Evolutionary conservation across 2,113 vertebrate species (phyloP).

Genomic region (Serranochromis macrocephalus): DNA sequence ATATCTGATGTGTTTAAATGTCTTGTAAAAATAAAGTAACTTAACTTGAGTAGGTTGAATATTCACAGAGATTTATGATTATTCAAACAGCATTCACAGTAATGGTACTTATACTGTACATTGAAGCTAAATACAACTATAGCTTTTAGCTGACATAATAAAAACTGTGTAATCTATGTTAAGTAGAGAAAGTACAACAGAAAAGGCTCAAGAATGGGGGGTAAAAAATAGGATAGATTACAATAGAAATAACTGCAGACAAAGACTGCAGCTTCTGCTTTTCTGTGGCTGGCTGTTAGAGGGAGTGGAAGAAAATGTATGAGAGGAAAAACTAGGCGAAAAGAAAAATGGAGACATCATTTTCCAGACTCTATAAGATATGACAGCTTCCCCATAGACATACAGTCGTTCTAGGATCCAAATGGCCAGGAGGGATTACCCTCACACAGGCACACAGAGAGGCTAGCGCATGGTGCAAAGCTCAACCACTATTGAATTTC

Average conservation of each 20-base stretch:
- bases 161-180: not conserved
- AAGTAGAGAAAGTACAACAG: not conserved
- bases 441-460: conserved; percentile 24
- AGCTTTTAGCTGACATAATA: not conserved
- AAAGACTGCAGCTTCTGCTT: not conserved
- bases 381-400: not conserved
- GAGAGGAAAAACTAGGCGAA: not conserved
- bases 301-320: not conserved
- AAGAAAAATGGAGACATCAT: not conserved
- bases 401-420: conserved; percentile 26
- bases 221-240: not conserved
- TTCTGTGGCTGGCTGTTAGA: not conserved
- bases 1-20: not conserved
- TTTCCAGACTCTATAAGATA: conserved; percentile 14
- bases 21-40: not conserved
- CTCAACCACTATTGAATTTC: conserved; percentile 19
- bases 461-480: conserved; percentile 22
- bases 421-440: conserved; percentile 56
- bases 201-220: not conserved
- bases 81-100: not conserved
- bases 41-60: not conserved
- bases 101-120: not conserved
- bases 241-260: not conserved
- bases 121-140: not conserved
- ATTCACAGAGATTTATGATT: not conserved